Conservation (phyloP, 2,888 invertebrate species). For the Sesia bembeciformis region DNA sequence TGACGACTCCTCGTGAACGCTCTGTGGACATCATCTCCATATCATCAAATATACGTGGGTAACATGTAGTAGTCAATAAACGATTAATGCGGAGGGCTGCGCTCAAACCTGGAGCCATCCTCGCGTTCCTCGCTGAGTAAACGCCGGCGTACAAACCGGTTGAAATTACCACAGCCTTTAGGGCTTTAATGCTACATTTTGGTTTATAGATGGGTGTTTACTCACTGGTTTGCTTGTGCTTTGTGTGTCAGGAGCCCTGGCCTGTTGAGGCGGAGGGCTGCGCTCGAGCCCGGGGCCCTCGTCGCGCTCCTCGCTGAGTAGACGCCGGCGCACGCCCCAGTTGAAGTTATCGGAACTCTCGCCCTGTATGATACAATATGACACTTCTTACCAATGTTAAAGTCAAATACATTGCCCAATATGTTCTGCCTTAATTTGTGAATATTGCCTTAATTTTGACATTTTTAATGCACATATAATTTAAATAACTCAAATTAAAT, state of each 20-base stretch:
- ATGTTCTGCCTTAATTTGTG: no score
- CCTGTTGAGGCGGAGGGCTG: conserved; percentile 37
- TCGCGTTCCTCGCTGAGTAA: conserved; percentile 82
- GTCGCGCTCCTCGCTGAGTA: conserved; percentile 81
- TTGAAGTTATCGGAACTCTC: conserved; percentile 97
- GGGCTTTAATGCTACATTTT: not conserved
- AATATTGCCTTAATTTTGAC: no score
- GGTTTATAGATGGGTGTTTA: not conserved
- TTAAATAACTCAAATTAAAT: not conserved
- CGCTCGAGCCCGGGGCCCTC: conserved; percentile 31
- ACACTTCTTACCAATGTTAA: no score
- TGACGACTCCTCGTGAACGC: conserved; percentile 83
- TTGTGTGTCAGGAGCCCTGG: conserved; percentile 17
- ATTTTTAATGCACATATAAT: not conserved
- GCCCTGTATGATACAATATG: conserved; percentile 66
- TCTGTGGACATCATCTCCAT: conserved; percentile 25
- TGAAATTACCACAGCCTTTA: conserved; percentile 96
- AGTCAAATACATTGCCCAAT: not conserved
- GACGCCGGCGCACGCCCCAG: conserved; percentile 93
- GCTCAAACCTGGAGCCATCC: conserved; percentile 28
- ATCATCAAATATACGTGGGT: no score
- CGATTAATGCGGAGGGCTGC: conserved; percentile 39
- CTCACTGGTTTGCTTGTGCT: conserved; percentile 31
- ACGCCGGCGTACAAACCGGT: conserved; percentile 94
- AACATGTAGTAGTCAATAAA: no score